phyloP scores from a whole-genome alignment of 2,888 invertebrate genomes.

The Hirtodrosophila confusa region DNA sequence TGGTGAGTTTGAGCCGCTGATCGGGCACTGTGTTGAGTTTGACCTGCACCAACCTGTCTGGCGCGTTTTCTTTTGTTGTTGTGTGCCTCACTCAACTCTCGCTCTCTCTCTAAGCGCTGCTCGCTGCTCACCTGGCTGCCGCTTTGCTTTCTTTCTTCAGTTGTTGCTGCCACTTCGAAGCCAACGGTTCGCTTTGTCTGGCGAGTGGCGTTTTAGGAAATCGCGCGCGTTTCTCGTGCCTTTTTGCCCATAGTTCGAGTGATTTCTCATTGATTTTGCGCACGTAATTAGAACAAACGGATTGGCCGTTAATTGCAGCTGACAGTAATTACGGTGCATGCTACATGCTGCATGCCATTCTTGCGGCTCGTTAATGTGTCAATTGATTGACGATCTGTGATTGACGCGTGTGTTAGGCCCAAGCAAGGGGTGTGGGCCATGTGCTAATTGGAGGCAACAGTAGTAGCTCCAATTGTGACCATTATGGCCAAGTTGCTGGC shows the following conservation, averaged over 20 bases:
- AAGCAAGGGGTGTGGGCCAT: conserved; percentile 48
- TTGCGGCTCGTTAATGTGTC: conserved; percentile 68
- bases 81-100: background rate
- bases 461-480: conserved; percentile 50
- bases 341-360: conserved; percentile 33
- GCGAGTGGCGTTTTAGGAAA: background rate
- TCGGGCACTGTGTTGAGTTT: conserved; percentile 60
- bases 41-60: conserved; percentile 71
- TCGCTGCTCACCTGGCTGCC: conserved; percentile 19
- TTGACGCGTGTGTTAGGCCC: conserved; percentile 45
- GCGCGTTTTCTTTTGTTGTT: conserved; percentile 3
- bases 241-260: conserved; percentile 10
- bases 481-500: conserved; percentile 64
- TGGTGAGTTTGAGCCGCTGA: conserved; percentile 41
- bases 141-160: conserved; percentile 64
- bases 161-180: conserved; percentile 57
- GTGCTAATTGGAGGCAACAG: conserved; percentile 53
- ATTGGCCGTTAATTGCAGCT: conserved; percentile 71
- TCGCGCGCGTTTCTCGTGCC: conserved; percentile 20
- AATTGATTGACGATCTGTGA: conserved; percentile 60
- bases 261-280: conserved; percentile 54
- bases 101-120: conserved; percentile 1
- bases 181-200: conserved; percentile 36
- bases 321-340: conserved; percentile 70
- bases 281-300: conserved; percentile 83